phyloP scores from a whole-genome alignment of 1,140 invertebrate species.

The Cyrtorhinus lividipennis region DNA sequence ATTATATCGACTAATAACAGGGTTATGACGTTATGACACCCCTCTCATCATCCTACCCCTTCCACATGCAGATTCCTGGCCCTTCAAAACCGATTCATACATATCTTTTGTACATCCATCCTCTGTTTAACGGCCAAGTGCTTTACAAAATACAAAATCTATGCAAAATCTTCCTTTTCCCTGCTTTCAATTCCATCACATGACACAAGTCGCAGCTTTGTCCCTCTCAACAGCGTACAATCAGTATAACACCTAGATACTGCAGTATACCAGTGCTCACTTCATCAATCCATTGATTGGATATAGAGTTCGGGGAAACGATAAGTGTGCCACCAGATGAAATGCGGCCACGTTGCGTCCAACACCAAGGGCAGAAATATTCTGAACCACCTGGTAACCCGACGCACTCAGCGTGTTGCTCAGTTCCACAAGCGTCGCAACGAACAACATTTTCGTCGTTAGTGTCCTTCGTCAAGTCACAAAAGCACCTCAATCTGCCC shows the following conservation, averaged over 20 bases:
- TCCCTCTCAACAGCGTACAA: no score
- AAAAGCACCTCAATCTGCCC: conserved; percentile 3
- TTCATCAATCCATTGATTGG: conserved; percentile 59
- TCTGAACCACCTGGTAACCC: conserved; percentile 33
- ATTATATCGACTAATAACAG: background rate
- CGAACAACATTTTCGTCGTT: no score
- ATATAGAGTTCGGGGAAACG: conserved; percentile 51
- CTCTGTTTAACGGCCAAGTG: no score
- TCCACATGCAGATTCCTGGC: background rate
- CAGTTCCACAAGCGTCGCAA: conserved; percentile 40
- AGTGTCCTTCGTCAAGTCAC: no score
- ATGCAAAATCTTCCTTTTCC: no score
- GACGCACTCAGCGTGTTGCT: conserved; percentile 46
- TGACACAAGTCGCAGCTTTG: no score
- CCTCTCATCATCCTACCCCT: background rate
- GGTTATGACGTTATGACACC: background rate
- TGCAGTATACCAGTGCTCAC: no score
- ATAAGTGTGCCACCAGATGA: conserved; percentile 51
- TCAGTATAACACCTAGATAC: no score
- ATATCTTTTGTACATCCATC: no score
- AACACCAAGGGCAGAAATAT: conserved; percentile 46
- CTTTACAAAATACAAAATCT: no score
- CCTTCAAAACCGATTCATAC: background rate
- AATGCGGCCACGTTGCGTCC: conserved; percentile 34
- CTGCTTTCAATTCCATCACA: no score